Evolutionary conservation across 2,797 vertebrate genomes (phyloP).

Genomic region (Sebastes kiyomatsui): DNA sequence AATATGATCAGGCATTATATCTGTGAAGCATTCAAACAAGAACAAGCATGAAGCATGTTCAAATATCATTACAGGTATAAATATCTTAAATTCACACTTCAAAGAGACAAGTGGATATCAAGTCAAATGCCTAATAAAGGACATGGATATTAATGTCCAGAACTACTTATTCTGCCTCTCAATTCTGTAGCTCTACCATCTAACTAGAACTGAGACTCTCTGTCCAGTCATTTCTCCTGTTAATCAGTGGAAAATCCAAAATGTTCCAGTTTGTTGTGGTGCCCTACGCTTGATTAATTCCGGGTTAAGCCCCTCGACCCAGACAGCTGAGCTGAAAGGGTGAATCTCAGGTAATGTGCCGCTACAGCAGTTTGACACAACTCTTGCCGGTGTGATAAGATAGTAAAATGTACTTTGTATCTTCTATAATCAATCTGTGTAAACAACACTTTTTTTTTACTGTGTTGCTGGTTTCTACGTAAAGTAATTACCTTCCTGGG

Average conservation of each 20-base stretch:
- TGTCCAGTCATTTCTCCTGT: background rate
- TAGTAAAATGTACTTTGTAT: background rate
- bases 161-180: background rate
- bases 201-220: background rate
- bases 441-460: background rate
- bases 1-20: background rate
- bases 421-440: background rate
- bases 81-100: background rate
- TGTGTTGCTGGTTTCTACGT: background rate
- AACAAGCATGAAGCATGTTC: background rate
- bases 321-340: background rate
- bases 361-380: background rate
- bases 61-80: background rate
- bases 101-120: background rate
- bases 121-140: background rate
- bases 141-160: background rate
- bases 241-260: background rate
- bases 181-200: background rate
- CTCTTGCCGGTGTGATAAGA: background rate
- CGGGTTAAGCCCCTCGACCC: background rate
- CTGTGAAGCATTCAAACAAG: background rate
- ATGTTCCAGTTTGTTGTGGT: background rate
- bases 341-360: background rate
- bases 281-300: background rate
- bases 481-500: background rate